These are phyloP conservation scores for Sycophila sp. DNA, from an alignment of 1,140 invertebrate genomes.

Conservation along the genomic window DNA sequence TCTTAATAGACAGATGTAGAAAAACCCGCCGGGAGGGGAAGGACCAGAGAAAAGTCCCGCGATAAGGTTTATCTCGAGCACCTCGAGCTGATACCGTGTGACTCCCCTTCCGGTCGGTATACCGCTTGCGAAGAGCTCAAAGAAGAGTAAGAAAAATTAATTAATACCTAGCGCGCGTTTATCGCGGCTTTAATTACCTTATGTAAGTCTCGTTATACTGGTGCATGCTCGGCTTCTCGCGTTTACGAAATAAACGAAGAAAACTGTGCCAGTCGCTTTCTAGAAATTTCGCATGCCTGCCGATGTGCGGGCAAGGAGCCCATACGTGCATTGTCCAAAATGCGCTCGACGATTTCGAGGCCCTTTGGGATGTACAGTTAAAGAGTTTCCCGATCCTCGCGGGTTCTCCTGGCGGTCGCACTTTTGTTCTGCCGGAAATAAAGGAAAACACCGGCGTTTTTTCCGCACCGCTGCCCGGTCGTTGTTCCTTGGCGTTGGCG, in stretches of 20 bases:
- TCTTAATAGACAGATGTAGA: too few relatives aligned
- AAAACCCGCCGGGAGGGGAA: too few relatives aligned
- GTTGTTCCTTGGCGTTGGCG: background rate
- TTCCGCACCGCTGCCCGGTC: too few relatives aligned
- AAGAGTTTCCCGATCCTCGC: too few relatives aligned
- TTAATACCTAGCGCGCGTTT: background rate
- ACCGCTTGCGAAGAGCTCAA: background rate
- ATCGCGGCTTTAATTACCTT: constrained; percentile 32
- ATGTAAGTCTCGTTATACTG: constrained; percentile 26
- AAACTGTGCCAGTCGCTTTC: constrained; percentile 36
- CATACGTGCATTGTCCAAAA: background rate
- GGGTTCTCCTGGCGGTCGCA: background rate
- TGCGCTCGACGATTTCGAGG: too few relatives aligned
- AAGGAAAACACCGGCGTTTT: too few relatives aligned
- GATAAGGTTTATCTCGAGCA: too few relatives aligned
- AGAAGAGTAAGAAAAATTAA: constrained; percentile 15
- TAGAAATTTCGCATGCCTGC: constrained; percentile 33
- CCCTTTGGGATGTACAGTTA: too few relatives aligned
- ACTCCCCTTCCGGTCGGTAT: too few relatives aligned
- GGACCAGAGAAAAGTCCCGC: too few relatives aligned
- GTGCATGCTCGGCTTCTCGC: background rate
- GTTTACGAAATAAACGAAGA: constrained; percentile 35
- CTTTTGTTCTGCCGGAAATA: constrained; percentile 1
- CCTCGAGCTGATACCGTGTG: too few relatives aligned
- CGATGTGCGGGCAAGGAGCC: background rate